These are phyloP conservation scores for Pithecia hirsuta DNA, from an alignment of 2,797 vertebrate genomes.

Conservation along the genomic window DNA sequence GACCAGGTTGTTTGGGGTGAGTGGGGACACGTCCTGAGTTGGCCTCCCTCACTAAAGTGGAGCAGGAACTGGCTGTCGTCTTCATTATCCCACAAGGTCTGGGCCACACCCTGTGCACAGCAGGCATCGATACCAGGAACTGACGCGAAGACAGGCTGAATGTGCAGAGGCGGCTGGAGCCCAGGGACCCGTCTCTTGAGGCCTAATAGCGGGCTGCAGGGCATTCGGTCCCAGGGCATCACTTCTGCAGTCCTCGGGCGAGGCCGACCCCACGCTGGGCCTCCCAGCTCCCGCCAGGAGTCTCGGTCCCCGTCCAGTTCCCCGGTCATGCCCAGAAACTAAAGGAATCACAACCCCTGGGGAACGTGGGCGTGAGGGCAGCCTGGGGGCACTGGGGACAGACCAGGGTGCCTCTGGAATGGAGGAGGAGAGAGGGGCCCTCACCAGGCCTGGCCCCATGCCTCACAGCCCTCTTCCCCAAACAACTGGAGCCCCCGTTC, in stretches of 20 bases:
- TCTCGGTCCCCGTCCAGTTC: neutral
- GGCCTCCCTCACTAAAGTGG: neutral
- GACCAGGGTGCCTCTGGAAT: neutral
- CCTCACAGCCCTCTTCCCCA: neutral
- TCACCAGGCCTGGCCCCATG: neutral
- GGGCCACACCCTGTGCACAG: neutral
- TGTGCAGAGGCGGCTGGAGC: neutral
- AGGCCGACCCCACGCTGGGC: neutral
- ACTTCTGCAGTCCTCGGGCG: neutral
- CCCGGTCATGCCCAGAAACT: neutral
- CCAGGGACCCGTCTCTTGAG: neutral
- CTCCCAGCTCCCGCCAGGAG: neutral
- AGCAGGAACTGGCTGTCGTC: neutral
- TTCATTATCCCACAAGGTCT: neutral
- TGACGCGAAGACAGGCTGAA: neutral
- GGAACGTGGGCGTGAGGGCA: neutral
- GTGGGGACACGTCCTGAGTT: neutral
- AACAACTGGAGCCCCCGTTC: neutral
- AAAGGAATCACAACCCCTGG: neutral
- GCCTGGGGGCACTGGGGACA: no score
- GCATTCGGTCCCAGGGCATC: neutral
- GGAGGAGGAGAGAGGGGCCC: neutral
- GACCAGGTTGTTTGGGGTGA: neutral
- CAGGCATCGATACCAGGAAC: neutral
- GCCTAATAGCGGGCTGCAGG: fast-evolving